Evolutionary conservation across 2,888 invertebrate species (phyloP).

Genomic region (Lagria hirta): DNA sequence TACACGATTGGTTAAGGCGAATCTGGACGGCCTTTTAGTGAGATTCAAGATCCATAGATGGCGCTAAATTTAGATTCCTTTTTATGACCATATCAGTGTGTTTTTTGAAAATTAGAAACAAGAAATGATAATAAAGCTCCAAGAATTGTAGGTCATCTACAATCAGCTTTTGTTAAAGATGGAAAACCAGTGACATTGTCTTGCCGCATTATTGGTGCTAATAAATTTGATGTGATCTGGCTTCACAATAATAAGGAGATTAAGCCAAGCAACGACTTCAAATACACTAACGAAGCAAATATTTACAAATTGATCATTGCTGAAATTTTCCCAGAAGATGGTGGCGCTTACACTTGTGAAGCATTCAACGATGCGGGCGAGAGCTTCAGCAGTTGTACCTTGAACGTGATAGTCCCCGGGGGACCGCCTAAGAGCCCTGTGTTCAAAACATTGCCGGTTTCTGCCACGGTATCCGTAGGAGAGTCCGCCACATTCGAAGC

Average conservation of each 20-base stretch:
- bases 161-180: conserved; percentile 79
- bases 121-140: conserved; percentile 81
- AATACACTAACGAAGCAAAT: conserved; percentile 87
- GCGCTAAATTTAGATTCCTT: too few species aligned
- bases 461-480: conserved; percentile 78
- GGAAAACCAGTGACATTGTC: conserved; percentile 85
- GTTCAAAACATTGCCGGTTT: conserved; percentile 87
- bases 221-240: conserved; percentile 94
- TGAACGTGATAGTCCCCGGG: conserved; percentile 83
- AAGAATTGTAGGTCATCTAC: conserved; percentile 82
- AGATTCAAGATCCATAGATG: too few species aligned
- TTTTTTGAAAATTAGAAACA: too few species aligned
- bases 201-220: conserved; percentile 82
- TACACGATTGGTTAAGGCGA: conserved; percentile 95
- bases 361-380: conserved; percentile 94
- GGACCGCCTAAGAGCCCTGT: conserved; percentile 81
- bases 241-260: conserved; percentile 96
- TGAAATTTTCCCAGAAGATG: conserved; percentile 95
- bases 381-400: conserved; percentile 88
- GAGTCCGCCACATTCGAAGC: conserved; percentile 80
- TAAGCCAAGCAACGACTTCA: conserved; percentile 94
- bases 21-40: too few species aligned
- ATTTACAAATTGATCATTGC: conserved; percentile 87
- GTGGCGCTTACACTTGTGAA: conserved; percentile 93
- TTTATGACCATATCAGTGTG: too few species aligned